These are phyloP conservation scores for Arizona elegans DNA, from an alignment of 2,113 vertebrate genomes.

Conservation along the genomic window DNA sequence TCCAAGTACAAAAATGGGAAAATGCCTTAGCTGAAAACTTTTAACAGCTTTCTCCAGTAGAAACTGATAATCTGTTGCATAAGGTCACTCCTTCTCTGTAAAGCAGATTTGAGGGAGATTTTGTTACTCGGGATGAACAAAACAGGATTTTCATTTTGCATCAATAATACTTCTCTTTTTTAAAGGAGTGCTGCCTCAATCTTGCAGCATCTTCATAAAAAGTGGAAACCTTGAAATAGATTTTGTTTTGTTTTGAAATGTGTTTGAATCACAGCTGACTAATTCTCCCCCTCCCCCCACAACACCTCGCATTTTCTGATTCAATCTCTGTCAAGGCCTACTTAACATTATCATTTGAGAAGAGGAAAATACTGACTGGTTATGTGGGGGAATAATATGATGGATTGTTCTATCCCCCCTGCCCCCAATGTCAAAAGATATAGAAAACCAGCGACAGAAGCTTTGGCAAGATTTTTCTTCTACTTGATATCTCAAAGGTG, in stretches of 20 bases:
- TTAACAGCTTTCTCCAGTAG: not conserved
- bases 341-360: not conserved
- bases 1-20: not conserved
- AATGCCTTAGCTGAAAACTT: not conserved
- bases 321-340: not conserved
- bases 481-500: not conserved
- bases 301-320: not conserved
- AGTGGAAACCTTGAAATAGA: not conserved
- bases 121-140: not conserved
- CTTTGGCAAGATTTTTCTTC: not conserved
- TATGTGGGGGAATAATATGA: not conserved
- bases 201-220: not conserved
- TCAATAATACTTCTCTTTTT: not conserved
- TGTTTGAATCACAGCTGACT: not conserved
- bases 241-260: not conserved
- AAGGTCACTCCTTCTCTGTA: not conserved
- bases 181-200: not conserved
- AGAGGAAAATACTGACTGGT: not conserved
- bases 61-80: not conserved
- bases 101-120: not conserved
- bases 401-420: not conserved
- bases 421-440: not conserved
- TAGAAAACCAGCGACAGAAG: not conserved
- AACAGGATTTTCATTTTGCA: not conserved
- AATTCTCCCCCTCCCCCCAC: not conserved